A percentile compares a stretch with the other conserved stretches of the same genome.
Conservation (phyloP, 2,888 invertebrate species). For the Drosophila trichaetosa region DNA sequence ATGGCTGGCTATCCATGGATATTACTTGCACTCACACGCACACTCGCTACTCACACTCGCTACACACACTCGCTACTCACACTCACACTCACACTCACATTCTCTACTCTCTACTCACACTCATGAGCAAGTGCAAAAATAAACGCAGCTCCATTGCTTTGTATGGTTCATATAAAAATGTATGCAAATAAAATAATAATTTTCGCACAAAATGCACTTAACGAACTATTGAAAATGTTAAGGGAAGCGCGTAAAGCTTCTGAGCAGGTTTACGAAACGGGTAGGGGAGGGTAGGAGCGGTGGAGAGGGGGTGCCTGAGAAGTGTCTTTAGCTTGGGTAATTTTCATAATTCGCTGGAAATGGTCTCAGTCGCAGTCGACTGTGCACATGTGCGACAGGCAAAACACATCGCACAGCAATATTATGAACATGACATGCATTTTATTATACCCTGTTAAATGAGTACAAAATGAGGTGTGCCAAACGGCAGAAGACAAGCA, state of each 20-base stretch:
- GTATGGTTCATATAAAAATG: slow-evolving; percentile 69
- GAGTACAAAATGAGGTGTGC: not conserved
- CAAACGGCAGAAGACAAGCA: too few relatives aligned
- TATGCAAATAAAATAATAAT: slow-evolving; percentile 78
- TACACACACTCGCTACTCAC: not conserved
- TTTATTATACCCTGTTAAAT: slow-evolving; percentile 40
- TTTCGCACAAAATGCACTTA: slow-evolving; percentile 66
- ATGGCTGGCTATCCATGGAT: slow-evolving; percentile 63
- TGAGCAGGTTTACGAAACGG: not conserved
- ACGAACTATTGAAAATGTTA: slow-evolving; percentile 31
- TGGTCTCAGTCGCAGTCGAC: slow-evolving; percentile 32
- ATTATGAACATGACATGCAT: slow-evolving; percentile 76
- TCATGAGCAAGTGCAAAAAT: slow-evolving; percentile 33
- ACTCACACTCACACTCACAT: not conserved
- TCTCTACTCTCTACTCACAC: not conserved
- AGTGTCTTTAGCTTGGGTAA: slow-evolving; percentile 68
- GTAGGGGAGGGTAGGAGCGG: not conserved
- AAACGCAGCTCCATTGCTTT: slow-evolving; percentile 52
- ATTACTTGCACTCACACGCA: slow-evolving; percentile 7
- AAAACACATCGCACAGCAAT: slow-evolving; percentile 38
- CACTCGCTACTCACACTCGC: not conserved
- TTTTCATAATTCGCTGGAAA: slow-evolving; percentile 82
- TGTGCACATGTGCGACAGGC: slow-evolving; percentile 62
- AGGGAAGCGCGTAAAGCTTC: not conserved
- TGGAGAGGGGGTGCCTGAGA: not conserved